A percentile compares a stretch with the other conserved stretches of the same genome.
Conservation (phyloP, 2,797 vertebrate species). For the Nannoperca australis region DNA sequence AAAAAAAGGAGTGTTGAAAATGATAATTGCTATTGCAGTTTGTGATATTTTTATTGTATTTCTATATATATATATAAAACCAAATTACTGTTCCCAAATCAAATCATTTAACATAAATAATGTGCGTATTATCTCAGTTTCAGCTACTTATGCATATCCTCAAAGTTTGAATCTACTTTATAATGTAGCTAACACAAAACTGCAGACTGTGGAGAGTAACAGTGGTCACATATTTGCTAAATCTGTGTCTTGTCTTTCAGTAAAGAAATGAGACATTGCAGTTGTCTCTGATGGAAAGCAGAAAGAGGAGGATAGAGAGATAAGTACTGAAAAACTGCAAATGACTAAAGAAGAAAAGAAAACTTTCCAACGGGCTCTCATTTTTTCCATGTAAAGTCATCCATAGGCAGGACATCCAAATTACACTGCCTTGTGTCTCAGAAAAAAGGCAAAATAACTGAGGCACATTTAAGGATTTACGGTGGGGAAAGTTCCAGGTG, state of each 20-base stretch:
- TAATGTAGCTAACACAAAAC: neutral
- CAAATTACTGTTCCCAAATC: neutral
- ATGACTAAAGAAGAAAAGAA: conserved; percentile 59
- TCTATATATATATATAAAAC: neutral
- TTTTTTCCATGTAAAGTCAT: conserved; percentile 81
- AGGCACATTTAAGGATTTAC: conserved; percentile 22
- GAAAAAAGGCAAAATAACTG: conserved; percentile 27
- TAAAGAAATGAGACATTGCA: conserved; percentile 17
- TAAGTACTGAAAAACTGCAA: conserved; percentile 23
- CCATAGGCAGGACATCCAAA: conserved; percentile 55
- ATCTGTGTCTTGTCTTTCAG: conserved; percentile 6
- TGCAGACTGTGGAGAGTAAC: neutral
- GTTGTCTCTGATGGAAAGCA: conserved; percentile 40
- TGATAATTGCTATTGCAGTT: neutral
- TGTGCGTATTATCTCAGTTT: neutral
- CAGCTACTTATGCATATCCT: neutral
- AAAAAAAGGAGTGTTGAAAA: neutral
- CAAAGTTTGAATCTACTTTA: neutral
- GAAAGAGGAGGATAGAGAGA: conserved; percentile 19
- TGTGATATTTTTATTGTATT: neutral
- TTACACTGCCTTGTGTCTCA: conserved; percentile 51
- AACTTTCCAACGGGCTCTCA: conserved; percentile 72
- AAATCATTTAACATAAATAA: neutral
- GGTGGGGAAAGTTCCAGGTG: conserved; percentile 12
- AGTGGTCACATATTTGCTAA: neutral